Conservation (phyloP, 2,888 invertebrate species). For the Yponomeuta plumbellus region DNA sequence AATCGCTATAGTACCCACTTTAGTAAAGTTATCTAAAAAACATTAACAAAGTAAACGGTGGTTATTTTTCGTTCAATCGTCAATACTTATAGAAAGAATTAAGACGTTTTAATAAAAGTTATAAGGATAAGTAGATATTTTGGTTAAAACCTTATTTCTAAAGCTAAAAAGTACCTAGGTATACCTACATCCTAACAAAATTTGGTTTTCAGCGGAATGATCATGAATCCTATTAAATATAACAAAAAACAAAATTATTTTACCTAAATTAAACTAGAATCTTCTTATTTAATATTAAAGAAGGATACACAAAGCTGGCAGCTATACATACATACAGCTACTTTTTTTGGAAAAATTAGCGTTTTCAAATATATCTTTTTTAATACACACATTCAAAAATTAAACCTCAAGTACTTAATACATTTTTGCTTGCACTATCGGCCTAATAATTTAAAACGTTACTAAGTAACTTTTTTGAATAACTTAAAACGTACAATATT, state of each 20-base stretch:
- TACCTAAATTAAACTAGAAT: neutral
- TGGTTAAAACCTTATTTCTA: neutral
- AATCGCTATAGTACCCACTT: too few species aligned
- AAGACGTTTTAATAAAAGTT: neutral
- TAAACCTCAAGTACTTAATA: too few species aligned
- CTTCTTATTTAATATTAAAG: too few species aligned
- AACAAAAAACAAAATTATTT: neutral
- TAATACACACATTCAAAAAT: too few species aligned
- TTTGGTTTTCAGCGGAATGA: conserved; percentile 20
- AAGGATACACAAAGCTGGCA: too few species aligned
- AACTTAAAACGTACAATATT: neutral
- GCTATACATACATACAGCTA: too few species aligned
- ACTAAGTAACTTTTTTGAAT: neutral
- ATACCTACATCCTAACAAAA: neutral
- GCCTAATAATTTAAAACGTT: conserved; percentile 28
- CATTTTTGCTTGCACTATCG: conserved; percentile 36
- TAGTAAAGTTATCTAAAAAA: conserved; percentile 18
- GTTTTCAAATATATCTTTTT: too few species aligned
- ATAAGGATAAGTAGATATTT: neutral
- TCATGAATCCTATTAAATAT: conserved; percentile 2
- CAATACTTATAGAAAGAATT: neutral
- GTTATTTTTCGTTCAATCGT: conserved; percentile 38
- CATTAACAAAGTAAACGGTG: conserved; percentile 35
- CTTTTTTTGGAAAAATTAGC: too few species aligned
- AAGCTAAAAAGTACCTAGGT: neutral